Conservation (phyloP, 2,888 invertebrate genomes). For the Bursaphelenchus okinawaensis region DNA sequence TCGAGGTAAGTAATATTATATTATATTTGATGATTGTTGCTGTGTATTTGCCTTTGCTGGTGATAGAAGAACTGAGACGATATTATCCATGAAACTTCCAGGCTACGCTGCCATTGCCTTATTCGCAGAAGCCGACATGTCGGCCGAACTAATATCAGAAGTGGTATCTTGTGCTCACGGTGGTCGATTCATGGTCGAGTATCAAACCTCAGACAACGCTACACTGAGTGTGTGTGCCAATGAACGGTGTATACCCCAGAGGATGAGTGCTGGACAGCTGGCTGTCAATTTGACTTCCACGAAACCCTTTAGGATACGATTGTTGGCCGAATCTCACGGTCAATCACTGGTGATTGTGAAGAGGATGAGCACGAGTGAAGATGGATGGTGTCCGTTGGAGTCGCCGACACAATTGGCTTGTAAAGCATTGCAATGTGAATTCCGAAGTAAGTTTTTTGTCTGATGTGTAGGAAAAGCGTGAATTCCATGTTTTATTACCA, state of each 20-base stretch:
- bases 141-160: conserved; percentile 24
- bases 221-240: conserved; percentile 31
- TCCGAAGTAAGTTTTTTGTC: conserved; percentile 27
- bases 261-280: conserved; percentile 16
- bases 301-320: conserved; percentile 25
- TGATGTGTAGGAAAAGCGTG: too few species aligned
- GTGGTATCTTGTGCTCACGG: conserved; percentile 28
- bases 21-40: too few species aligned
- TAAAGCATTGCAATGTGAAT: conserved; percentile 41
- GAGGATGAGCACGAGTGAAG: conserved; percentile 35
- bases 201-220: conserved; percentile 23
- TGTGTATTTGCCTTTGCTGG: too few species aligned
- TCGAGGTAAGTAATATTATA: neutral
- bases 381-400: conserved; percentile 42
- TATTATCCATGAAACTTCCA: conserved; percentile 12
- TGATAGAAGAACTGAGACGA: too few species aligned
- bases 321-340: conserved; percentile 26
- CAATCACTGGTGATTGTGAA: conserved; percentile 41
- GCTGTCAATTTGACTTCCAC: conserved; percentile 29
- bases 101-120: conserved; percentile 28
- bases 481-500: too few species aligned
- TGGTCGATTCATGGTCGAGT: conserved; percentile 25
- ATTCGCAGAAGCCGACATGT: conserved; percentile 14
- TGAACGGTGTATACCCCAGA: conserved; percentile 30
- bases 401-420: conserved; percentile 49